These are phyloP conservation scores for Dendrolimus punctatus DNA, from an alignment of 1,140 invertebrate genomes.

Conservation along the genomic window DNA sequence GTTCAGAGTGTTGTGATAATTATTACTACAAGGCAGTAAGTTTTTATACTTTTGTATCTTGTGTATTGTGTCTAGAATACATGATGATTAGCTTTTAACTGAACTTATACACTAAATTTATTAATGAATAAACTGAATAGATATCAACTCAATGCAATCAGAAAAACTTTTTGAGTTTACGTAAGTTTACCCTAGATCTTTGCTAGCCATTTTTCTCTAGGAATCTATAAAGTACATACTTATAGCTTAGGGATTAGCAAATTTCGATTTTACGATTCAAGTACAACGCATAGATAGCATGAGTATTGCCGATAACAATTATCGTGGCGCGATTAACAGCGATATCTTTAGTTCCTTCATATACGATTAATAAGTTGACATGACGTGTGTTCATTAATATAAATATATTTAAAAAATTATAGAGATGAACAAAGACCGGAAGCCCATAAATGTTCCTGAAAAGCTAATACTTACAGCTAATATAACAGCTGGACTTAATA, in stretches of 20 bases:
- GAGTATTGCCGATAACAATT: constrained; percentile 52
- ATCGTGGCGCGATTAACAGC: constrained; percentile 42
- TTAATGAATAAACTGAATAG: no score
- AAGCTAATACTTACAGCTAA: constrained; percentile 20
- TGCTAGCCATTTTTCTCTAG: no score
- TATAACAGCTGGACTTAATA: constrained; percentile 27
- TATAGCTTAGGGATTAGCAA: background rate
- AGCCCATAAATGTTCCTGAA: constrained; percentile 12
- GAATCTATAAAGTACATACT: background rate
- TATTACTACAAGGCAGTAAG: no score
- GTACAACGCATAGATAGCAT: constrained; percentile 18
- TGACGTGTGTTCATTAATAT: constrained; percentile 28
- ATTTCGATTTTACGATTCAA: constrained; percentile 2
- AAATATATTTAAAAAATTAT: constrained; percentile 17
- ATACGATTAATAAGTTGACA: constrained; percentile 19
- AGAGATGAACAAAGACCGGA: constrained; percentile 13
- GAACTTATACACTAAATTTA: no score
- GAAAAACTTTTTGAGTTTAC: no score
- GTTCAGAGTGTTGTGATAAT: no score
- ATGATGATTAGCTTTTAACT: no score
- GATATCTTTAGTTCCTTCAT: constrained; percentile 34
- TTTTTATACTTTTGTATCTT: no score
- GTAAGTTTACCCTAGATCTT: no score
- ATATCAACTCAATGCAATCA: no score
- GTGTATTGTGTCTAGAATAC: no score